Evolutionary conservation across 2,113 vertebrate genomes (phyloP).

Genomic region (Clinocottus analis): DNA sequence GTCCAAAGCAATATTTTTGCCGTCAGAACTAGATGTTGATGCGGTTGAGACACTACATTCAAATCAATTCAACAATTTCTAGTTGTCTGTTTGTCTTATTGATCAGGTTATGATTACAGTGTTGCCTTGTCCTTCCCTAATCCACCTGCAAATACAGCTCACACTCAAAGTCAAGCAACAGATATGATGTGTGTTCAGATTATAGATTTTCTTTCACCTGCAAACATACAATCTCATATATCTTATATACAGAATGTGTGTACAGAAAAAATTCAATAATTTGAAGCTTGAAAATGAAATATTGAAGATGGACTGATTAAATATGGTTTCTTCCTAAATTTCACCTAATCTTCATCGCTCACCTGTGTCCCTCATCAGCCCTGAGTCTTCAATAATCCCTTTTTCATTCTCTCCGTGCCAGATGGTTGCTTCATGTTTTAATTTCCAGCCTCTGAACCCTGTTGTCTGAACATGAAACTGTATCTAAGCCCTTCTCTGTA

Average conservation of each 20-base stretch:
- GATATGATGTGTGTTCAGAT: not conserved
- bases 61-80: not conserved
- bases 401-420: not conserved
- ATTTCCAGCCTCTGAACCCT: not conserved
- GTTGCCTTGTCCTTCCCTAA: not conserved
- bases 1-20: no score
- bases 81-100: not conserved
- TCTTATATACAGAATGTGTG: not conserved
- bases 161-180: no score
- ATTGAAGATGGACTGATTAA: not conserved
- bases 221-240: not conserved
- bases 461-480: not conserved
- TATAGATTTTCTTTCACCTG: not conserved
- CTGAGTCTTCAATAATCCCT: not conserved
- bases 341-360: not conserved
- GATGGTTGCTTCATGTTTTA: not conserved
- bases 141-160: no score
- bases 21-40: not conserved
- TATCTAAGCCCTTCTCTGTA: not conserved
- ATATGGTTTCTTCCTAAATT: not conserved
- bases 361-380: not conserved
- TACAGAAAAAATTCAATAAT: no score
- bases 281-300: not conserved
- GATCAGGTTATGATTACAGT: slow-evolving; percentile 1
- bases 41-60: not conserved